These are phyloP conservation scores for Geotrypetes seraphini DNA, from an alignment of 2,797 vertebrate genomes.

Conservation along the genomic window DNA sequence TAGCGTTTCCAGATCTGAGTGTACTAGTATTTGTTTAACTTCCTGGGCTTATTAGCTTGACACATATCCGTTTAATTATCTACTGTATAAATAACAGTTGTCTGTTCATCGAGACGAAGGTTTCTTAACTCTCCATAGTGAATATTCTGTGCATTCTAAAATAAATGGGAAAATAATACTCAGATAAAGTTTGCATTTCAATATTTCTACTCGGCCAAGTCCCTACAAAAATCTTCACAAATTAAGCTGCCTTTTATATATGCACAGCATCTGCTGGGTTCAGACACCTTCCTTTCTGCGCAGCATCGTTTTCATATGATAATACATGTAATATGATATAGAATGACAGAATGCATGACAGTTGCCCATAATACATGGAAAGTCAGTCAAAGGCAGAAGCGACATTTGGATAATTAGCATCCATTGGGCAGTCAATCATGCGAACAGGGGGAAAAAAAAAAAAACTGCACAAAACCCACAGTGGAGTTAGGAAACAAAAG, in stretches of 20 bases:
- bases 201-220: conserved; percentile 33
- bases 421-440: conserved; percentile 72
- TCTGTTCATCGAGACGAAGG: conserved; percentile 32
- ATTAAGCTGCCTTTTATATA: conserved; percentile 50
- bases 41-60: conserved; percentile 43
- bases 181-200: conserved; percentile 54
- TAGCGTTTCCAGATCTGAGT: conserved; percentile 36
- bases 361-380: conserved; percentile 68
- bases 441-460: conserved; percentile 63
- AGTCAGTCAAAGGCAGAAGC: conserved; percentile 72
- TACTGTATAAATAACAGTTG: conserved; percentile 37
- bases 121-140: too few relatives aligned
- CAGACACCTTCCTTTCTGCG: conserved; percentile 53
- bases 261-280: conserved; percentile 59
- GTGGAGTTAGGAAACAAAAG: conserved; percentile 72
- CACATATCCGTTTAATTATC: conserved; percentile 51
- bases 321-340: conserved; percentile 71
- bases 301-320: conserved; percentile 59
- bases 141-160: conserved; percentile 28
- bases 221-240: conserved; percentile 41
- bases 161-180: conserved; percentile 46
- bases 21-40: conserved; percentile 44
- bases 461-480: conserved; percentile 69
- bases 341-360: conserved; percentile 72
- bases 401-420: conserved; percentile 76